Evolutionary conservation across 2,888 invertebrate species (phyloP), one percentile per base, ranked within the genome.

Genomic region (Thymelicus acteon): DNA sequence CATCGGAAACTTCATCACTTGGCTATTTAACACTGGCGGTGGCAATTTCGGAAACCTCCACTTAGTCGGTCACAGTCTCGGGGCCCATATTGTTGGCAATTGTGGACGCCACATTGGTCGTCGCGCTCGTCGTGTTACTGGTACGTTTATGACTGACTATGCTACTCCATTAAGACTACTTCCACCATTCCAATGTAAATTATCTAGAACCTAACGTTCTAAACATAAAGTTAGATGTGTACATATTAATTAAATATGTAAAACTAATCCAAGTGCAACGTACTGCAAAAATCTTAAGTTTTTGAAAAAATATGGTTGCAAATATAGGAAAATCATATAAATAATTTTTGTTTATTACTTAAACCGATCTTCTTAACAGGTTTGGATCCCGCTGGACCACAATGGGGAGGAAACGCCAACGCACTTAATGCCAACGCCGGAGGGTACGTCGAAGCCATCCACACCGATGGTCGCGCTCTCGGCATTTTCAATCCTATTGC

Each of bases 1-100:
- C 31, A 54, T 80, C 7, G 78, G 77, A 12, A 72, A 75, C 57
- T 77, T 78, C 74, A 40, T 86, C 7, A 75, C 72, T 8, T 83
- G 80, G 80, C 78, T 87, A 10, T 71, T 80, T 44, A 75, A 74
- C 47, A 78, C 73, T 5, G 76, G 72, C 8, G 83, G 83, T 12
- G 81, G 80, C 5, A 74, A 79, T 70, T 82, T 80, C 77, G 75
- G 77, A 61, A 74, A 79, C 8, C 75, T 86, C 5, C 87, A 86
- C 67, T 63, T 87, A 7, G 75, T 85, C 6, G 88, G 88, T 0
- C 82, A 80, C 77, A 85, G 85, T 72, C 77, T 87, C 52, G 87
- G 86, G 2, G 86, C 85, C 31, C 86, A 88, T 68, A 76, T 84
- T 3, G 81, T 82, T 5, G 86, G 85, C 1, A 80, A 75, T 39